These are phyloP conservation scores for Centruroides sculpturatus DNA, from an alignment of 1,140 invertebrate genomes.

Conservation along the genomic window DNA sequence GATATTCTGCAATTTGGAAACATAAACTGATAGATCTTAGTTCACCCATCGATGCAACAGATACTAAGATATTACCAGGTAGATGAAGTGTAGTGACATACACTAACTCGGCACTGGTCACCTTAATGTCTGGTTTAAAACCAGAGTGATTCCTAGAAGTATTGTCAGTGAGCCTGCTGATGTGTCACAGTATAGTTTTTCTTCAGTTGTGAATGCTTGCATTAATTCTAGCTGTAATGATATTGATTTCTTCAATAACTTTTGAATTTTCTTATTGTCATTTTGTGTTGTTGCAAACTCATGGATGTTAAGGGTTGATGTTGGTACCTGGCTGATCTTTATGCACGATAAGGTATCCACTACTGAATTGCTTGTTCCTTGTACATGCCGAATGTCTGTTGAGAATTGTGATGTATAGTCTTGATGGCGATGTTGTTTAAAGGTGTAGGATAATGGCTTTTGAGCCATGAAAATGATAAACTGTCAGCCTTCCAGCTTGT, in stretches of 20 bases:
- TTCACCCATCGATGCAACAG: too few relatives aligned
- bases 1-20: background rate
- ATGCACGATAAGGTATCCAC: conserved; percentile 5
- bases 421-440: conserved; percentile 20
- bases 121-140: conserved; percentile 22
- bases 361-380: conserved; percentile 23
- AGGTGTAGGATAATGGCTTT: conserved; percentile 21
- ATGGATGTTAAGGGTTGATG: too few relatives aligned
- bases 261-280: background rate
- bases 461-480: conserved; percentile 23
- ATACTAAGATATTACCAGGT: conserved; percentile 13
- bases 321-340: background rate
- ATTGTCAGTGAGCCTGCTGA: conserved; percentile 15
- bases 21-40: too few relatives aligned
- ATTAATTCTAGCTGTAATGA: background rate
- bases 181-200: background rate
- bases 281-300: background rate
- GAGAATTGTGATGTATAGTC: conserved; percentile 29
- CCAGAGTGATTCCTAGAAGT: conserved; percentile 22
- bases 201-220: background rate
- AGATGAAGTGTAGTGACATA: conserved; percentile 16
- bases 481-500: conserved; percentile 21
- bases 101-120: conserved; percentile 17
- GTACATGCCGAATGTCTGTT: conserved; percentile 25
- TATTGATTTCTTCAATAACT: background rate